Evolutionary conservation across 2,113 vertebrate species (phyloP).

Genomic region (Hydrochoerus hydrochaeris): DNA sequence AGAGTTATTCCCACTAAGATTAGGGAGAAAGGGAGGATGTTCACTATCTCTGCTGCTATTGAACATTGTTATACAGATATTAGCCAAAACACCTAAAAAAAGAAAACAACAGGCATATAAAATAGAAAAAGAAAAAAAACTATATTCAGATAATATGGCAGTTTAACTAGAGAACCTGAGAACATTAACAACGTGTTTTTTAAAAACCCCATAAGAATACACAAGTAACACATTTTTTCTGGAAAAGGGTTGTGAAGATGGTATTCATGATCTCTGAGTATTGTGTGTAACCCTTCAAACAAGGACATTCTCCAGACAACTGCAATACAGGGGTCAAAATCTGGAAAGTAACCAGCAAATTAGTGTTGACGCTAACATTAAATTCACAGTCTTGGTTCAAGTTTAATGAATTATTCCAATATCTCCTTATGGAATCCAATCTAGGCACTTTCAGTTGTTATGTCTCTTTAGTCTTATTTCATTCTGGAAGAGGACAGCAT

Average conservation of each 20-base stretch:
- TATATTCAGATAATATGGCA: neutral
- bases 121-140: neutral
- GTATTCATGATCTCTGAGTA: neutral
- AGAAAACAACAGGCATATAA: neutral
- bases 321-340: neutral
- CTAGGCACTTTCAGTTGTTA: neutral
- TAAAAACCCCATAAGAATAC: neutral
- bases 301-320: neutral
- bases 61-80: neutral
- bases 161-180: neutral
- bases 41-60: neutral
- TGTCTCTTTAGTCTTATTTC: neutral
- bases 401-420: neutral
- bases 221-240: neutral
- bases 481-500: neutral
- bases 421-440: neutral
- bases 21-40: neutral
- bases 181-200: neutral
- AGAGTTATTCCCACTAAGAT: neutral
- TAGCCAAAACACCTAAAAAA: neutral
- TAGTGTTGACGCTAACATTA: neutral
- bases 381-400: neutral
- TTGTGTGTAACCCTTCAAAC: neutral
- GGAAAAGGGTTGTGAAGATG: neutral
- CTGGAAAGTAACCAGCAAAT: conserved; percentile 29